Base-by-base conservation (phyloP, 2,888 invertebrate species). In the Portevinia maculata region DNA sequence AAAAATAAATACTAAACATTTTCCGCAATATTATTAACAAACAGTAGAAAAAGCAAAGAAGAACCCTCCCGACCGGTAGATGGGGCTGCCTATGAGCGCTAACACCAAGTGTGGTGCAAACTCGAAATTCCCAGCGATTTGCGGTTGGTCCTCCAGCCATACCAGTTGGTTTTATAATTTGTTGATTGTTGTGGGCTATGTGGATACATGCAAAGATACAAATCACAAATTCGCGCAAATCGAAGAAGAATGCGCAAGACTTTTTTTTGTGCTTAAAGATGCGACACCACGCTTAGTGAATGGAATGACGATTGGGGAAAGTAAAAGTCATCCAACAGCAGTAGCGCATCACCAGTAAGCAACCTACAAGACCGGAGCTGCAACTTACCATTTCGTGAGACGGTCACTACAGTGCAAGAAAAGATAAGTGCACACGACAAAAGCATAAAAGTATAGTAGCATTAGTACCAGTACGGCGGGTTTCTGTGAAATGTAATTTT, bases 221-320 rank as follows among this genome's bases (percentile, higher is more conserved):
- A 79, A 79, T 69, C 55, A 53, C 62, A 67, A 62, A 13, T 59
- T 48, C 46, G 67, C 74, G 60, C 67, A 74, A 74, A 62, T 74
- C 60, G 79, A 79, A 79, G 74, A 79, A 75, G 62, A 81, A 75
- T 70, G 59, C 69, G 55, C 50, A 15, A n/a, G 69, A n/a, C 48
- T 32, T 74, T 60, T 50, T 65, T 53, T 55, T 62, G 48, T 15
- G 37, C 57, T 44, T 67, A 65, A 78, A 83, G 83, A 83, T 83
- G n/a, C n/a, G 83, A 83, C 78, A 83, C 83, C 73, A 78, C 65
- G 17, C 60, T 55, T 83, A 78, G 83, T 83, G 83, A 78, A 73
- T n/a, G 84, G 79, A 79, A 84, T 79, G 74, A 70, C 70, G 74
- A 81, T 84, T 84, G 84, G 84, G 75, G 84, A 84, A 84, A 84